Evolutionary conservation across 2,888 invertebrate genomes (phyloP).

Genomic region (Tetranychus piercei): DNA sequence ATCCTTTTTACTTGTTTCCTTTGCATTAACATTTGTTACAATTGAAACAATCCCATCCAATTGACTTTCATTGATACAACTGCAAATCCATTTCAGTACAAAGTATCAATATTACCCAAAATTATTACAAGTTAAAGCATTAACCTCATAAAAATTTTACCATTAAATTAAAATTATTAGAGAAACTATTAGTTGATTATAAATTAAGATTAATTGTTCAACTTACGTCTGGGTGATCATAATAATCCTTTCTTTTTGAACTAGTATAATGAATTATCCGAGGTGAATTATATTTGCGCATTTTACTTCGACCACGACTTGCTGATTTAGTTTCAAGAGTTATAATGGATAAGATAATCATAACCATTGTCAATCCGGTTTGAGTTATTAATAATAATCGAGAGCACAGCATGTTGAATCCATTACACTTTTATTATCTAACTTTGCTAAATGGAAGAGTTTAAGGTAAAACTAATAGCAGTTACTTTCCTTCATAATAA

Average conservation of each 20-base stretch:
- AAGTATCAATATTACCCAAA: no score
- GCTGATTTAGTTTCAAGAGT: not conserved
- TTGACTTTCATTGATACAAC: not conserved
- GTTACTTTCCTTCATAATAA: no score
- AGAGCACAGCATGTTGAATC: not conserved
- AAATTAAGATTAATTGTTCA: not conserved
- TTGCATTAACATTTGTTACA: not conserved
- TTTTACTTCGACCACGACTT: slow-evolving; percentile 22
- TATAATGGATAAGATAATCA: not conserved
- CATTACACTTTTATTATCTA: no score
- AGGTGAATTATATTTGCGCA: slow-evolving; percentile 22
- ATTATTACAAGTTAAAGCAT: no score
- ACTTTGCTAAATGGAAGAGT: no score
- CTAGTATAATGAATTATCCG: slow-evolving; percentile 26
- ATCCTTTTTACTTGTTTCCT: not conserved
- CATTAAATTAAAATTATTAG: not conserved
- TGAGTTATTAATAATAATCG: not conserved
- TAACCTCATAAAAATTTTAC: not conserved
- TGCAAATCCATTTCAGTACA: no score
- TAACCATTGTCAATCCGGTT: not conserved
- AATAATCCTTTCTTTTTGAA: slow-evolving; percentile 35
- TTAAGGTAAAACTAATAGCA: no score
- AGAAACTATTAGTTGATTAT: not conserved
- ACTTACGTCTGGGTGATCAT: slow-evolving; percentile 47
- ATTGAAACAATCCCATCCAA: not conserved